A percentile compares a stretch with the other conserved stretches of the same genome.
phyloP scores from a whole-genome alignment of 2,797 vertebrate species.

The Siniperca obscura region DNA sequence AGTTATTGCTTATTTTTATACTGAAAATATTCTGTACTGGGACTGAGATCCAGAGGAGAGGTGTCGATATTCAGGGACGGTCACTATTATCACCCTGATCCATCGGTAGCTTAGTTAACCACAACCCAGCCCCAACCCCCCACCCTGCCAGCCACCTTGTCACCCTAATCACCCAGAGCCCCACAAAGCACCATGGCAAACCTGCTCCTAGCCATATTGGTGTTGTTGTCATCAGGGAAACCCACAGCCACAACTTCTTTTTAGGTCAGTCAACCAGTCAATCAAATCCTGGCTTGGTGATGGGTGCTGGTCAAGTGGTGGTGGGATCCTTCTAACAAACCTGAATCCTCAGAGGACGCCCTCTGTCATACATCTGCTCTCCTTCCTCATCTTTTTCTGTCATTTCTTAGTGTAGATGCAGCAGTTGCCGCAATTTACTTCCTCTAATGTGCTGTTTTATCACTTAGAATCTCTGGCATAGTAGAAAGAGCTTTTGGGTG shows the following conservation, averaged over 20 bases:
- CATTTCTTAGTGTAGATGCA: constrained; percentile 35
- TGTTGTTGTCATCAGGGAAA: constrained; percentile 42
- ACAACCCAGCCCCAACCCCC: neutral
- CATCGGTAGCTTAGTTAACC: constrained; percentile 27
- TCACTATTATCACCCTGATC: neutral
- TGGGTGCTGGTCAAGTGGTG: constrained; percentile 71
- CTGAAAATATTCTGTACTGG: constrained; percentile 2
- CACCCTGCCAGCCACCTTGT: constrained; percentile 3
- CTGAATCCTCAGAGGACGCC: constrained; percentile 13
- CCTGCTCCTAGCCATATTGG: neutral
- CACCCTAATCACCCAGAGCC: neutral
- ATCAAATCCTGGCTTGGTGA: constrained; percentile 55
- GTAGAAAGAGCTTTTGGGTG: constrained; percentile 64
- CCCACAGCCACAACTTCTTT: constrained; percentile 23
- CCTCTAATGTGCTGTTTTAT: constrained; percentile 13
- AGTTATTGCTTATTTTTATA: neutral
- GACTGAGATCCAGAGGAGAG: constrained; percentile 50
- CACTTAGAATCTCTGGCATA: neutral
- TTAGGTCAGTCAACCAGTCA: constrained; percentile 75
- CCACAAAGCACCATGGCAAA: constrained; percentile 25
- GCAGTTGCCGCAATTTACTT: constrained; percentile 20
- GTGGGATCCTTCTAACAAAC: constrained; percentile 58
- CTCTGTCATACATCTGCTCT: constrained; percentile 15
- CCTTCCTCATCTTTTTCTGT: constrained; percentile 17
- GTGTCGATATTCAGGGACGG: neutral